Percentiles rank a stretch among this genome's conserved stretches.
Conservation (phyloP, 2,113 vertebrate species). For the Ranitomeya imitator region DNA sequence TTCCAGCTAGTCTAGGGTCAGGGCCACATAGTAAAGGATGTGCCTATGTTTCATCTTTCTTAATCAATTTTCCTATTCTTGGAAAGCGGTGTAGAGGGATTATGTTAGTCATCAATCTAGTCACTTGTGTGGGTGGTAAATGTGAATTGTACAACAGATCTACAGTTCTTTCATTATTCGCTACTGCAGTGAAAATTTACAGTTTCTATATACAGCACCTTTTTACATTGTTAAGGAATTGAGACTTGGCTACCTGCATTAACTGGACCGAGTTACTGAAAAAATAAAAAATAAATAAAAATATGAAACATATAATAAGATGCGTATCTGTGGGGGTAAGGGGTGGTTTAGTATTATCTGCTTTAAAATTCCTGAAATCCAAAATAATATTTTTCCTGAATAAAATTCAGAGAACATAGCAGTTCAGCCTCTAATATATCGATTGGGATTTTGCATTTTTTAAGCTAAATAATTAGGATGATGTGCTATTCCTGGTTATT, state of each 20-base stretch:
- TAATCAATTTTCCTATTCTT: conserved; percentile 47
- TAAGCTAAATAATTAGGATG: too few species aligned
- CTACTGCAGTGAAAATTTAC: background rate
- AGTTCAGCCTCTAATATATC: background rate
- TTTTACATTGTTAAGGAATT: background rate
- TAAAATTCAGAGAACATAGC: background rate
- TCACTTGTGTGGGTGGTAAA: conserved; percentile 45
- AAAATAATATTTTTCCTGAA: background rate
- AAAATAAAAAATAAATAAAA: too few species aligned
- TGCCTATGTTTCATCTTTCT: background rate
- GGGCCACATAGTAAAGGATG: background rate
- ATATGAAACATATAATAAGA: too few species aligned
- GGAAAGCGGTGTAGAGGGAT: conserved; percentile 20
- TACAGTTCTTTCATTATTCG: background rate
- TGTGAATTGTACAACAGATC: conserved; percentile 1
- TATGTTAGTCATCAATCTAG: conserved; percentile 44
- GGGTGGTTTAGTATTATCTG: background rate
- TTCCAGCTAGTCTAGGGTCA: conserved; percentile 1
- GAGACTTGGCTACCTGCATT: background rate
- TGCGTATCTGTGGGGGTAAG: too few species aligned
- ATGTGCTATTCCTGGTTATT: too few species aligned
- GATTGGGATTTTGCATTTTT: too few species aligned
- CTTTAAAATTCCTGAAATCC: background rate
- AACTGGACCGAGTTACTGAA: background rate
- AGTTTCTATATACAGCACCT: background rate